phyloP scores from a whole-genome alignment of 2,888 invertebrate species.

The Machimus rusticus region DNA sequence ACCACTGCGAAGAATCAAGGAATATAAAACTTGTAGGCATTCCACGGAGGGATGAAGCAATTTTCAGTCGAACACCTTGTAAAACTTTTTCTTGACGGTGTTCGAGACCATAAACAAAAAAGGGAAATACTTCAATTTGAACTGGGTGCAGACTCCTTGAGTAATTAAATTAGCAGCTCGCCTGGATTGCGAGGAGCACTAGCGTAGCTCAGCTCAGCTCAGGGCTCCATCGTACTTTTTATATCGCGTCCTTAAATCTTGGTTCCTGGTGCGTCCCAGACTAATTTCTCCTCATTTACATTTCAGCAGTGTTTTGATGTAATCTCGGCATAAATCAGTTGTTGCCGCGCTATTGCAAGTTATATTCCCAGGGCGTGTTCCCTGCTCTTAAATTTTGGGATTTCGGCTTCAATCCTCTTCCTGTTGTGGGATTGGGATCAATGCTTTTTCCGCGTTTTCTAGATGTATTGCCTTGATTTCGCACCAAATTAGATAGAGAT shows the following conservation, averaged over 20 bases:
- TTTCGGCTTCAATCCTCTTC: neutral
- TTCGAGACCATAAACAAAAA: neutral
- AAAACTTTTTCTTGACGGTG: conserved; percentile 1
- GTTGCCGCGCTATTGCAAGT: neutral
- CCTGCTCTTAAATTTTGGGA: neutral
- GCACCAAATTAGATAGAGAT: neutral
- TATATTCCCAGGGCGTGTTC: neutral
- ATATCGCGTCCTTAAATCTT: neutral
- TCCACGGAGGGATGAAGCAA: neutral
- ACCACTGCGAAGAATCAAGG: neutral
- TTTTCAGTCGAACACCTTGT: neutral
- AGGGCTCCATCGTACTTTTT: neutral
- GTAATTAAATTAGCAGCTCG: conserved; percentile 19
- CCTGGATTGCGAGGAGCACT: neutral
- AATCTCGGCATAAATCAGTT: conserved; percentile 19
- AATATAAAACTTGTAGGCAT: neutral
- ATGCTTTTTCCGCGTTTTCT: neutral
- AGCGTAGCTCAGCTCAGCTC: neutral
- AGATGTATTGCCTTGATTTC: neutral
- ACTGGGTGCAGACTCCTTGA: neutral
- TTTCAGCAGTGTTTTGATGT: conserved; percentile 18
- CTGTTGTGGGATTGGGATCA: neutral
- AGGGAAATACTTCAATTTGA: neutral
- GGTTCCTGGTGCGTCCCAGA: neutral
- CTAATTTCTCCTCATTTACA: conserved; percentile 26